A percentile compares a stretch with the other conserved stretches of the same genome.
Evolutionary conservation across 2,888 invertebrate species (phyloP).

Genomic region (Phorcus lineatus): DNA sequence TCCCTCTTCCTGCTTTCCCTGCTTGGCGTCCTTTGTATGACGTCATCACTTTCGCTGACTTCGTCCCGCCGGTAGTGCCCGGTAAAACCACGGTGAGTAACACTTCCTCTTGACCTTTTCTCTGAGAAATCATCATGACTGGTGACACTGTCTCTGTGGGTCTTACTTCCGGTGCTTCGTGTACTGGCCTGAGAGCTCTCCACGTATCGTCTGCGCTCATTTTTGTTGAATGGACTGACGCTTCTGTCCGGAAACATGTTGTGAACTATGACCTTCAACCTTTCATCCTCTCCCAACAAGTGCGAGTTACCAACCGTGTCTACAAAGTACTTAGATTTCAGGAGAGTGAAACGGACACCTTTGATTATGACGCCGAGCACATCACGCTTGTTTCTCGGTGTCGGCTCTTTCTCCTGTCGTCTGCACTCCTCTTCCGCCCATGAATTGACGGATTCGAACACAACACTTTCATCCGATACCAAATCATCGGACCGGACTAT

Average conservation of each 20-base stretch:
- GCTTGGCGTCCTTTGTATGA: background rate
- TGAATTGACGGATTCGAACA: background rate
- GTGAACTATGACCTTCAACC: slow-evolving; percentile 1
- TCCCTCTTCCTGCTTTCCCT: background rate
- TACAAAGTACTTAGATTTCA: slow-evolving; percentile 47
- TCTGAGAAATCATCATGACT: background rate
- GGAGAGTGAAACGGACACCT: slow-evolving; percentile 43
- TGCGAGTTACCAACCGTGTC: slow-evolving; percentile 40
- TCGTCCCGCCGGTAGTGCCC: background rate
- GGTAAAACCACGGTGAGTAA: background rate
- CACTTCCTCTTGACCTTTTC: background rate
- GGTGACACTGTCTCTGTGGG: slow-evolving; percentile 30
- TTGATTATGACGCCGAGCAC: slow-evolving; percentile 16
- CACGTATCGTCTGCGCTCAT: background rate
- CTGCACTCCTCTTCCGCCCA: slow-evolving; percentile 17
- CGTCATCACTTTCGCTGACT: background rate
- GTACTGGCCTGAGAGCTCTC: background rate
- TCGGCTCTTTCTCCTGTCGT: background rate
- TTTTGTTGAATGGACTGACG: background rate
- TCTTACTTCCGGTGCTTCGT: slow-evolving; percentile 40
- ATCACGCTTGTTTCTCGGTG: background rate
- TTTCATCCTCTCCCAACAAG: slow-evolving; percentile 32
- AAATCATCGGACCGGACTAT: slow-evolving; percentile 18
- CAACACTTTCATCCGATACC: background rate
- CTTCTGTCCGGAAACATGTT: background rate